Evolutionary conservation across 2,797 vertebrate species (phyloP).

Genomic region (Anolis apletophallus): DNA sequence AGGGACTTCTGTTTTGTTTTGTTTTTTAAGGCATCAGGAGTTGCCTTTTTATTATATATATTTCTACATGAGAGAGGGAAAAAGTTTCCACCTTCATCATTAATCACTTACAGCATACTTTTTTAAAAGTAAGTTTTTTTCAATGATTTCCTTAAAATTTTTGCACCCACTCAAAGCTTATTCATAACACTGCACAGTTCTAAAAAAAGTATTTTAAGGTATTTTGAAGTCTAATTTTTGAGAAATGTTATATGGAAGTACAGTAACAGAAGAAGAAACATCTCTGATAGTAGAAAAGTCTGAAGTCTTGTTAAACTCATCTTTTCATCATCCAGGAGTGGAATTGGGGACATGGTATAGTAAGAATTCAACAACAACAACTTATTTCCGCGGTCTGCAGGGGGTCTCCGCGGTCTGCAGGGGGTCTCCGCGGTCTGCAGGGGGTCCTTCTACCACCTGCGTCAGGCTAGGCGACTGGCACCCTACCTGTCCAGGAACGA

Average conservation of each 20-base stretch:
- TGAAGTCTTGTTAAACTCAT: not conserved
- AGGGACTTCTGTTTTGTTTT: constrained; percentile 42
- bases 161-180: constrained; percentile 12
- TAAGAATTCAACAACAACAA: no score
- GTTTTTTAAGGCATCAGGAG: not conserved
- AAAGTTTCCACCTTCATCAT: constrained; percentile 34
- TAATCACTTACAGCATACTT: not conserved
- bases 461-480: no score
- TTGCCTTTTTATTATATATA: constrained; percentile 49
- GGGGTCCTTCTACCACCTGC: no score
- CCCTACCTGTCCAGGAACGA: no score
- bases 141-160: constrained; percentile 9
- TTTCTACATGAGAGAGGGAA: constrained; percentile 69
- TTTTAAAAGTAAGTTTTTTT: constrained; percentile 11
- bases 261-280: not conserved
- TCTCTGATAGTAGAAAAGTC: not conserved
- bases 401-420: no score
- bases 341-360: no score
- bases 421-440: no score
- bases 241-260: not conserved
- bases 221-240: not conserved
- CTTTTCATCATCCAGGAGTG: not conserved
- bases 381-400: no score
- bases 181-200: constrained; percentile 9
- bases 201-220: not conserved